Evolutionary conservation across 2,888 invertebrate species (phyloP).

Genomic region (Aphelenchoides bicaudatus): DNA sequence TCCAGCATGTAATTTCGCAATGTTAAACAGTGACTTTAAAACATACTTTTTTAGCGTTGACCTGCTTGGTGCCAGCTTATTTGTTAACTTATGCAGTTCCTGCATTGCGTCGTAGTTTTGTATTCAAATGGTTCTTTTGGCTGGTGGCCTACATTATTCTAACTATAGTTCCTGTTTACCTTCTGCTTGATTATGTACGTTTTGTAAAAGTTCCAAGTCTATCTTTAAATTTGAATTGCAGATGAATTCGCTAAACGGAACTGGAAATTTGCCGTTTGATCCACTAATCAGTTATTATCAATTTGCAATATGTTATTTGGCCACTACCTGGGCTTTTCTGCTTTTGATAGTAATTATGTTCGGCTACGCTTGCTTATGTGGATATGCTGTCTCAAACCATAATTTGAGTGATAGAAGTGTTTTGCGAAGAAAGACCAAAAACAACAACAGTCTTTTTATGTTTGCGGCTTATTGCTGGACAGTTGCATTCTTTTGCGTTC

Average conservation of each 20-base stretch:
- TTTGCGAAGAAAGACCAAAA: no score
- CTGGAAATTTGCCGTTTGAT: conserved; percentile 7
- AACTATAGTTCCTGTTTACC: neutral
- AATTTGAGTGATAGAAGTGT: no score
- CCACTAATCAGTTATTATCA: conserved; percentile 11
- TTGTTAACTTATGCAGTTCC: conserved; percentile 11
- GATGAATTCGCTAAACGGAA: conserved; percentile 1
- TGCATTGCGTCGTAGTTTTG: neutral
- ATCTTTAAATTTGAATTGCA: neutral
- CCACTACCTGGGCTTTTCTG: neutral
- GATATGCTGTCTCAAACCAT: neutral
- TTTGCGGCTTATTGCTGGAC: conserved; percentile 2
- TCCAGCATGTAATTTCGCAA: conserved; percentile 15
- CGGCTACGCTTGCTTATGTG: conserved; percentile 3
- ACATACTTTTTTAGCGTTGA: conserved; percentile 8
- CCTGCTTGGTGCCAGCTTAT: conserved; percentile 11
- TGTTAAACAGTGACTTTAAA: neutral
- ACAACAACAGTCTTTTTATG: conserved; percentile 9
- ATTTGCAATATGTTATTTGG: no score
- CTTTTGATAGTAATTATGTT: neutral
- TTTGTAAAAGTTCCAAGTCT: neutral
- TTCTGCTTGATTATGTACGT: conserved; percentile 8
- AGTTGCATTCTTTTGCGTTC: neutral
- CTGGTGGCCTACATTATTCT: neutral
- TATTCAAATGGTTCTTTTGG: conserved; percentile 19